These are phyloP conservation scores for Drosophila elegans DNA, from an alignment of 1,140 invertebrate species.

Conservation along the genomic window DNA sequence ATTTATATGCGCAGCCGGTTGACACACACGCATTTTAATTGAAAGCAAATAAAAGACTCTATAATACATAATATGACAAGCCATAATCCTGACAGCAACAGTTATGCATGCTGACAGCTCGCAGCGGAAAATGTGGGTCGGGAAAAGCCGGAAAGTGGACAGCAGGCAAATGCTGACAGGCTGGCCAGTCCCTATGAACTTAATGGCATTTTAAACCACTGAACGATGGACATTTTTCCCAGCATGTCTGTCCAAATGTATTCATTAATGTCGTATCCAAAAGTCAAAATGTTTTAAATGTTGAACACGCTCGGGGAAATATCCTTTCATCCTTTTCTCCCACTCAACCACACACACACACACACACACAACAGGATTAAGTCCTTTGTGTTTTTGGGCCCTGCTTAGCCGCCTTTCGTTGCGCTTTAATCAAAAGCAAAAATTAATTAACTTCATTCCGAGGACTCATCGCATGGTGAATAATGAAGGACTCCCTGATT, in stretches of 20 bases:
- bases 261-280: constrained; percentile 77
- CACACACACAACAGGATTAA: constrained; percentile 37
- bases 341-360: constrained; percentile 1
- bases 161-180: constrained; percentile 42
- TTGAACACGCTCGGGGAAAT: constrained; percentile 61
- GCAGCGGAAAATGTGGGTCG: constrained; percentile 19
- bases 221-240: constrained; percentile 15
- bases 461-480: constrained; percentile 1
- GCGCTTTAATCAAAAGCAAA: constrained; percentile 69
- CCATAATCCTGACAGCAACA: constrained; percentile 80
- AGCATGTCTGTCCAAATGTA: constrained; percentile 37
- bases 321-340: constrained; percentile 10
- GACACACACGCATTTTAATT: constrained; percentile 81
- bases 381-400: constrained; percentile 34
- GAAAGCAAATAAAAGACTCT: constrained; percentile 81
- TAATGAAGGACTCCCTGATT: constrained; percentile 34
- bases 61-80: constrained; percentile 81
- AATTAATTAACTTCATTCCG: constrained; percentile 72
- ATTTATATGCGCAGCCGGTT: constrained; percentile 71
- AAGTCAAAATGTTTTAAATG: constrained; percentile 77
- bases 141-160: constrained; percentile 24
- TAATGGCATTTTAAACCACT: constrained; percentile 81
- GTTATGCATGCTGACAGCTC: constrained; percentile 76
- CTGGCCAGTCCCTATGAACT: constrained; percentile 54
- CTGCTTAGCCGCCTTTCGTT: constrained; percentile 28